Percentiles rank a stretch among this genome's conserved stretches.
Conservation (phyloP, 2,797 vertebrate genomes). For the Acomys russatus region DNA sequence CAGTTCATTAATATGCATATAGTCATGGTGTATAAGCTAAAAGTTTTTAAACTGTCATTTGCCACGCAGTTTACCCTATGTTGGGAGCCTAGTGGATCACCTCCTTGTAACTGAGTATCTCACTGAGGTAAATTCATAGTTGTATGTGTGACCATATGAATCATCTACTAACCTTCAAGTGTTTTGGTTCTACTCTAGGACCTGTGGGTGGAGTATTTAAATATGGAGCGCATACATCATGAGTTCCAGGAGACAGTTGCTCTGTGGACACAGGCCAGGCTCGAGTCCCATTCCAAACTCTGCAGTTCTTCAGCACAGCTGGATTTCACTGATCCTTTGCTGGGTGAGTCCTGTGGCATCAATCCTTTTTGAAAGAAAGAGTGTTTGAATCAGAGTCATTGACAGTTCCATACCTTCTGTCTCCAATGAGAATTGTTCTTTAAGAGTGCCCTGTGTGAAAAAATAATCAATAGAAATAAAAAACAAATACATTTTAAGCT, state of each 20-base stretch:
- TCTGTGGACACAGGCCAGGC: conserved; percentile 93
- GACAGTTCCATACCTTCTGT: neutral
- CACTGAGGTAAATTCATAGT: neutral
- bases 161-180: conserved; percentile 23
- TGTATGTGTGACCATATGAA: conserved; percentile 4
- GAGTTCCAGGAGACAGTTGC: conserved; percentile 93
- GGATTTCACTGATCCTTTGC: conserved; percentile 91
- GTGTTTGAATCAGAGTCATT: neutral
- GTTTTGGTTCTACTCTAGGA: conserved; percentile 89
- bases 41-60: conserved; percentile 39
- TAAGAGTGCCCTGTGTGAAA: neutral
- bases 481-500: neutral
- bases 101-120: neutral
- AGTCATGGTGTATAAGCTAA: neutral
- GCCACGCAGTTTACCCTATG: neutral
- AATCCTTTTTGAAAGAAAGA: neutral
- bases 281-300: conserved; percentile 89
- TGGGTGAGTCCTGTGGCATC: conserved; percentile 89
- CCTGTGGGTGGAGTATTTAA: conserved; percentile 96
- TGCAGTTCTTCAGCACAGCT: conserved; percentile 87
- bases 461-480: neutral
- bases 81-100: neutral
- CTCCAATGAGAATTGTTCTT: neutral
- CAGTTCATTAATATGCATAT: conserved; percentile 27
- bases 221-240: conserved; percentile 94